A percentile compares a stretch with the other conserved stretches of the same genome.
phyloP scores from a whole-genome alignment of 2,888 invertebrate species.

The Caenorhabditis sp. region DNA sequence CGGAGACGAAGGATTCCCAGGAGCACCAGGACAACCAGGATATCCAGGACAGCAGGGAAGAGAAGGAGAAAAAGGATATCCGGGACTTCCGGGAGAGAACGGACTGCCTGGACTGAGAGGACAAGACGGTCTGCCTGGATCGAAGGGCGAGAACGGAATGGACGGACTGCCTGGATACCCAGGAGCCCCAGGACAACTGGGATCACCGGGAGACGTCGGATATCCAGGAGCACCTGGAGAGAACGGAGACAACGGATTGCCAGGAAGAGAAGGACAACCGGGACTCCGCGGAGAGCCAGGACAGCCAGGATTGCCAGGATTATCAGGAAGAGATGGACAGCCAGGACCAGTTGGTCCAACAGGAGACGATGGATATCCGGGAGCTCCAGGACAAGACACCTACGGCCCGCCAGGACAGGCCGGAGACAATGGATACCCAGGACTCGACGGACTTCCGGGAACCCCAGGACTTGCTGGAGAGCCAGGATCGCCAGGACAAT shows the following conservation, averaged over 20 bases:
- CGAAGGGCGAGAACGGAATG: conserved; percentile 73
- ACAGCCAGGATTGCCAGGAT: conserved; percentile 67
- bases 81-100: conserved; percentile 67
- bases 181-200: conserved; percentile 71
- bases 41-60: conserved; percentile 67
- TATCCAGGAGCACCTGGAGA: conserved; percentile 64
- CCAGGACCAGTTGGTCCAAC: conserved; percentile 77
- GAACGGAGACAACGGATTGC: conserved; percentile 73
- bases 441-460: conserved; percentile 72
- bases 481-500: conserved; percentile 69
- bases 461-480: conserved; percentile 71
- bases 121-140: conserved; percentile 67
- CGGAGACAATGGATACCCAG: conserved; percentile 69
- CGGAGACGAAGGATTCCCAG: conserved; percentile 71
- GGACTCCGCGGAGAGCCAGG: conserved; percentile 73
- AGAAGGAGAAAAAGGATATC: conserved; percentile 73
- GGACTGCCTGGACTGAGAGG: conserved; percentile 68
- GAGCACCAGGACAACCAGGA: conserved; percentile 68
- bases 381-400: conserved; percentile 77
- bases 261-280: conserved; percentile 71
- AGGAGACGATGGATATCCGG: conserved; percentile 74
- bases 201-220: conserved; percentile 62
- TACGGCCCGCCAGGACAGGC: conserved; percentile 70
- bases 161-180: conserved; percentile 72
- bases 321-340: conserved; percentile 72